A percentile compares a stretch with the other conserved stretches of the same genome.
Evolutionary conservation across 2,113 vertebrate species (phyloP).

Genomic region (Mormyrus lacerda): DNA sequence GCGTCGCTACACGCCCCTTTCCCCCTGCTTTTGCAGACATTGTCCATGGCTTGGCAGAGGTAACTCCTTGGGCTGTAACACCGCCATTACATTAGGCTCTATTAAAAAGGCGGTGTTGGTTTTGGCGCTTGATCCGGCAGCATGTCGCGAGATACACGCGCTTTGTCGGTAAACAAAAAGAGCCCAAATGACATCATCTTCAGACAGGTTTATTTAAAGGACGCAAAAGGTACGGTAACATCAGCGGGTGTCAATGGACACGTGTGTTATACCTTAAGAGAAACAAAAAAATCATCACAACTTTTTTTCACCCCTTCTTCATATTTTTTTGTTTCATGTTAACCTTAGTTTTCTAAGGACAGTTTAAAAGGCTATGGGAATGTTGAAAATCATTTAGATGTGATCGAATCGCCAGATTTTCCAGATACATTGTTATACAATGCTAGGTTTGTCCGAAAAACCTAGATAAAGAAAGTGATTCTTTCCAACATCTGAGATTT

Average conservation of each 20-base stretch:
- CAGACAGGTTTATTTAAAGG: conserved; percentile 4
- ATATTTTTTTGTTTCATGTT: neutral
- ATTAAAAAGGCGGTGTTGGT: conserved; percentile 31
- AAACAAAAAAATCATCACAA: neutral
- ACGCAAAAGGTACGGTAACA: neutral
- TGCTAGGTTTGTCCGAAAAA: neutral
- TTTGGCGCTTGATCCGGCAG: conserved; percentile 29
- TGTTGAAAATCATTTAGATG: neutral
- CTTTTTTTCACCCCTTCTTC: neutral
- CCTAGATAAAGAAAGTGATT: neutral
- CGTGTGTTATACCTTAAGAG: neutral
- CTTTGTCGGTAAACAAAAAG: neutral
- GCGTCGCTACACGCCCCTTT: neutral
- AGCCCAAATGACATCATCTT: neutral
- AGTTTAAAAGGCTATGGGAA: neutral
- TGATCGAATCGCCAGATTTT: neutral
- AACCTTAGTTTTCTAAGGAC: neutral
- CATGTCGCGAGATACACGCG: neutral
- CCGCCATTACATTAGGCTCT: conserved; percentile 23
- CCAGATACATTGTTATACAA: neutral
- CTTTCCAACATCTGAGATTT: neutral
- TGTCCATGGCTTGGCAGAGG: conserved; percentile 26
- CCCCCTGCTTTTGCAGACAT: conserved; percentile 9
- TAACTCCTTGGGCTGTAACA: conserved; percentile 14
- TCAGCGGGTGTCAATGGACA: neutral